Conservation (phyloP, 2,797 vertebrate species). For the Eurystomus glaucurus region DNA sequence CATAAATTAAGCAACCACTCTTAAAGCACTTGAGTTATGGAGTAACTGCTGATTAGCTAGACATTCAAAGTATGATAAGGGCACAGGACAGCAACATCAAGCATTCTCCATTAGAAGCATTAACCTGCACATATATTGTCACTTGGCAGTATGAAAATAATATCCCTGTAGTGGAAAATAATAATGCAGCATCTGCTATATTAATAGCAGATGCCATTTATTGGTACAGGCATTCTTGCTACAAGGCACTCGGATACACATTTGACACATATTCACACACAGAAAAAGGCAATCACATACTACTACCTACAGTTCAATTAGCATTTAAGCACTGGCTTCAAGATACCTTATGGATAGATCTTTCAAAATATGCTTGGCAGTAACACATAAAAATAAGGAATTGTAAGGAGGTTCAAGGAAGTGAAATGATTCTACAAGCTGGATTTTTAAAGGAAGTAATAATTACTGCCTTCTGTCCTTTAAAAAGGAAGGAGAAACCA, state of each 20-base stretch:
- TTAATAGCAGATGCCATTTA: not conserved
- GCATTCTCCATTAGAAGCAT: not conserved
- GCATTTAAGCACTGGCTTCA: not conserved
- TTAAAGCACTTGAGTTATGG: not conserved
- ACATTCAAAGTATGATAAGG: not conserved
- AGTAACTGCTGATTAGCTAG: not conserved
- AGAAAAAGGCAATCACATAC: not conserved
- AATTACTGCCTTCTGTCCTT: not conserved
- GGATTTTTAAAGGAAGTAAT: constrained; percentile 10
- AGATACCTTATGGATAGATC: constrained; percentile 9
- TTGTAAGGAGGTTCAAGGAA: not conserved
- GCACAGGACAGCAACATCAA: constrained; percentile 15
- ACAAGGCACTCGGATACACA: not conserved
- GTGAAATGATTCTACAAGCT: constrained; percentile 26
- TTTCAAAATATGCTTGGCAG: constrained; percentile 1
- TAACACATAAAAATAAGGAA: not conserved
- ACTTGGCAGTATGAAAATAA: not conserved
- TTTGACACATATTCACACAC: not conserved
- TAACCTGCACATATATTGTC: not conserved
- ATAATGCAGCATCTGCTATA: not conserved
- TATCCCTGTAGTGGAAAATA: not conserved
- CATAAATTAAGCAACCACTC: constrained; percentile 22
- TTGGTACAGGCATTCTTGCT: not conserved
- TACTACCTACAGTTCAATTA: constrained; percentile 37
- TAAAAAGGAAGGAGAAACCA: not conserved